These are phyloP conservation scores for Diaphora mendica DNA, from an alignment of 2,888 invertebrate genomes.

Conservation along the genomic window DNA sequence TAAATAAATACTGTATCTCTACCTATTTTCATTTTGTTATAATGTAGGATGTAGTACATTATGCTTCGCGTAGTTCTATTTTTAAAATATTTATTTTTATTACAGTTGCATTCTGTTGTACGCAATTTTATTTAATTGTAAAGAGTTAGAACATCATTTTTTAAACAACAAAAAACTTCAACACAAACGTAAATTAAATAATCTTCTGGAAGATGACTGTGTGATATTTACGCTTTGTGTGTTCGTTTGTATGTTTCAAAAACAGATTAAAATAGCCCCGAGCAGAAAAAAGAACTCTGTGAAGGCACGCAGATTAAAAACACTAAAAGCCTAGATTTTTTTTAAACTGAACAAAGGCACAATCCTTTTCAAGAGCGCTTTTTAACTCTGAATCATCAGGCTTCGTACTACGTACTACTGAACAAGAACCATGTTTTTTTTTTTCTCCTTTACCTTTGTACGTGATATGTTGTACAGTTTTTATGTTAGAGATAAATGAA, in stretches of 20 bases:
- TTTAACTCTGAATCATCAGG: conserved; percentile 40
- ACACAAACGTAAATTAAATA: conserved; percentile 42
- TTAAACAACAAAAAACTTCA: neutral
- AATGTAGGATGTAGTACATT: too few relatives aligned
- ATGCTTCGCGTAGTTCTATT: too few relatives aligned
- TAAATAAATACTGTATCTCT: neutral
- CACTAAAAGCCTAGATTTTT: conserved; percentile 65
- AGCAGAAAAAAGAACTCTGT: conserved; percentile 72
- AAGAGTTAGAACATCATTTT: neutral
- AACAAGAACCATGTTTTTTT: conserved; percentile 39
- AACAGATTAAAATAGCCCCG: conserved; percentile 82
- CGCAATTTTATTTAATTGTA: too few relatives aligned
- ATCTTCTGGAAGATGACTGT: conserved; percentile 65
- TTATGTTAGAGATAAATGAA: conserved; percentile 13
- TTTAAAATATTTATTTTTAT: too few relatives aligned
- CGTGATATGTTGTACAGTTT: conserved; percentile 8
- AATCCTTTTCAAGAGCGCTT: conserved; percentile 55
- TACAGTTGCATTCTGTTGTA: neutral
- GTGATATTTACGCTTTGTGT: conserved; percentile 60
- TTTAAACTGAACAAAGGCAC: conserved; percentile 63
- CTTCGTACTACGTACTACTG: conserved; percentile 44
- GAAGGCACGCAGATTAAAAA: conserved; percentile 83
- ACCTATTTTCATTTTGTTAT: too few relatives aligned
- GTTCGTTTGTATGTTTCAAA: conserved; percentile 66
- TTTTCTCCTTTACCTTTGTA: conserved; percentile 24